Evolutionary conservation across 35 echinoderm and acorn worm species (phyloP).

Genomic region (Nesometra sesokonis): DNA sequence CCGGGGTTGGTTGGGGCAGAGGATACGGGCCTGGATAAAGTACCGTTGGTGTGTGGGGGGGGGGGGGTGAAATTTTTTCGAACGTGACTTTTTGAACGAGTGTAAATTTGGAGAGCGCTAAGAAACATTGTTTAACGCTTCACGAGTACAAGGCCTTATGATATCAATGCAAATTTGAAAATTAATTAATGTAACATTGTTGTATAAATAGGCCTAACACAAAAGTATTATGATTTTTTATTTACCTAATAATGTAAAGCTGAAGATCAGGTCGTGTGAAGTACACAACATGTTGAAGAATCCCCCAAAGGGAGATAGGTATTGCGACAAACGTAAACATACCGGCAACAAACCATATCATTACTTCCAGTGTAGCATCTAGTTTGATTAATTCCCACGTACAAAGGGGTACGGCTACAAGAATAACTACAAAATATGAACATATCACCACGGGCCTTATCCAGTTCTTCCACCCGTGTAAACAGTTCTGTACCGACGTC

Average conservation of each 20-base stretch:
- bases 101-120: too few species aligned
- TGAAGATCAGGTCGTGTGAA: conserved; percentile 40
- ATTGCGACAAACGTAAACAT: conserved; percentile 18
- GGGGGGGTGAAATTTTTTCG: too few species aligned
- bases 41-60: too few species aligned
- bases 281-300: conserved; percentile 46
- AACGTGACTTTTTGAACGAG: too few species aligned
- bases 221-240: too few species aligned
- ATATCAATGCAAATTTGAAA: too few species aligned
- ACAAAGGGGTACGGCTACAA: background rate
- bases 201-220: too few species aligned
- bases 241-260: conserved; percentile 46
- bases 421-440: background rate
- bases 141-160: too few species aligned
- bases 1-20: too few species aligned
- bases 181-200: too few species aligned
- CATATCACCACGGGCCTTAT: conserved; percentile 1
- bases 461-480: conserved; percentile 3
- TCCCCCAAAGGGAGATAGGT: conserved; percentile 50
- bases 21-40: too few species aligned
- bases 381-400: background rate
- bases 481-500: background rate
- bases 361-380: background rate
- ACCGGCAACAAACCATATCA: background rate
- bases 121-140: too few species aligned